Conservation (phyloP, 2,113 vertebrate genomes). For the Zosterops borbonicus region DNA sequence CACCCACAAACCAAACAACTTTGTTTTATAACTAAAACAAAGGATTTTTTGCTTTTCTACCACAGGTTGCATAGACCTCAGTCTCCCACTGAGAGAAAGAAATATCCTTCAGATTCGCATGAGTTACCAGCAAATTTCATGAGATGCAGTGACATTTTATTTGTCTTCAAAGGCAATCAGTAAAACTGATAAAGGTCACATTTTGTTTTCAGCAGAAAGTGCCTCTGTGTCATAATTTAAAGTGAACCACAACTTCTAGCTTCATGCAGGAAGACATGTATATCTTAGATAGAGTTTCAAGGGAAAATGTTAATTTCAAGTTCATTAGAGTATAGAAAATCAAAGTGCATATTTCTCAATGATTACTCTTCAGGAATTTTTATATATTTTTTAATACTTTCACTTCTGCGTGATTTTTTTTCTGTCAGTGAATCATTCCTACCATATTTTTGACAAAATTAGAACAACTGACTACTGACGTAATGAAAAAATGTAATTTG, state of each 20-base stretch:
- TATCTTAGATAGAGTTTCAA: neutral
- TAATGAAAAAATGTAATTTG: neutral
- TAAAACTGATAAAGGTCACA: conserved; percentile 26
- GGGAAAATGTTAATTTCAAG: neutral
- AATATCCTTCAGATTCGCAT: neutral
- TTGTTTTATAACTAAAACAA: neutral
- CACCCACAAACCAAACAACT: neutral
- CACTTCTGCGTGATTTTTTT: neutral
- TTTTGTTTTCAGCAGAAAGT: neutral
- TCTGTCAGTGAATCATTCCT: neutral
- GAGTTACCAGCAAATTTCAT: neutral
- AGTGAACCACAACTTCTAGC: neutral
- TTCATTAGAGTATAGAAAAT: neutral
- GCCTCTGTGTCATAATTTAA: neutral
- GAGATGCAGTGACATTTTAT: neutral
- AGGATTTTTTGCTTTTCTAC: neutral
- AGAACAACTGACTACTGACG: neutral
- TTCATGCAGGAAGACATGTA: neutral
- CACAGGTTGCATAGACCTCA: neutral
- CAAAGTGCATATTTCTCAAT: neutral
- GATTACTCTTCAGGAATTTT: neutral
- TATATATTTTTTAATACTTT: neutral
- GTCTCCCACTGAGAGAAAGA: neutral
- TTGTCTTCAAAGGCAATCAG: neutral
- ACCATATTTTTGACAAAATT: neutral